Evolutionary conservation across 2,113 vertebrate species (phyloP).

Genomic region (Recurvirostra avosetta): DNA sequence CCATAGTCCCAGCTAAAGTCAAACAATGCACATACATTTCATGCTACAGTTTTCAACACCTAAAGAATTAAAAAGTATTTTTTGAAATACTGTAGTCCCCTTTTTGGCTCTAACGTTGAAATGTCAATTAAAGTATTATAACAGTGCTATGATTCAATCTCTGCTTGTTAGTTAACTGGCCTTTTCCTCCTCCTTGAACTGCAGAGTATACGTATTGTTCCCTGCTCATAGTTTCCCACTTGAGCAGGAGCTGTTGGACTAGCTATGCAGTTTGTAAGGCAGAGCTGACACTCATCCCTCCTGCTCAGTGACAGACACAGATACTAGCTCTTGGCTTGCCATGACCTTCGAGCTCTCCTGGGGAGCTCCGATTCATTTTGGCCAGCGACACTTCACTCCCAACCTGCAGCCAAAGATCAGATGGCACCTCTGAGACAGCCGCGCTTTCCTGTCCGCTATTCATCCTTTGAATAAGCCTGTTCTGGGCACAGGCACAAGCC

Average conservation of each 20-base stretch:
- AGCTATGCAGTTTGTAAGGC: not conserved
- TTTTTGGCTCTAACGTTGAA: not conserved
- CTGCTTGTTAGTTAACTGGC: not conserved
- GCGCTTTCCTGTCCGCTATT: not conserved
- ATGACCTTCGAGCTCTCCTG: not conserved
- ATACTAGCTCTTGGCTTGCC: not conserved
- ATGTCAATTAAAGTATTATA: not conserved
- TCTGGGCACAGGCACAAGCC: not conserved
- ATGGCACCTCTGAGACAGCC: not conserved
- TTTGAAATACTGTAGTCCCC: not conserved
- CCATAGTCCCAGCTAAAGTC: not conserved
- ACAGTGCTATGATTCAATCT: not conserved
- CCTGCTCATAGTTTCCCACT: not conserved
- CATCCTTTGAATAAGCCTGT: not conserved
- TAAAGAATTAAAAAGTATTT: not conserved
- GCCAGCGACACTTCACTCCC: not conserved
- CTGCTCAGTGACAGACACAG: not conserved
- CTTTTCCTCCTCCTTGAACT: not conserved
- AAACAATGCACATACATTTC: not conserved
- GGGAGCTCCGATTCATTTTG: not conserved
- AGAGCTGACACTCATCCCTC: not conserved
- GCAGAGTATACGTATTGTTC: not conserved
- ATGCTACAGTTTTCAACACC: not conserved
- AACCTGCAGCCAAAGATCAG: not conserved
- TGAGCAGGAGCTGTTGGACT: not conserved